A percentile compares a stretch with the other conserved stretches of the same genome.
Evolutionary conservation across 2,113 vertebrate genomes (phyloP).

Genomic region (Nothobranchius furzeri): DNA sequence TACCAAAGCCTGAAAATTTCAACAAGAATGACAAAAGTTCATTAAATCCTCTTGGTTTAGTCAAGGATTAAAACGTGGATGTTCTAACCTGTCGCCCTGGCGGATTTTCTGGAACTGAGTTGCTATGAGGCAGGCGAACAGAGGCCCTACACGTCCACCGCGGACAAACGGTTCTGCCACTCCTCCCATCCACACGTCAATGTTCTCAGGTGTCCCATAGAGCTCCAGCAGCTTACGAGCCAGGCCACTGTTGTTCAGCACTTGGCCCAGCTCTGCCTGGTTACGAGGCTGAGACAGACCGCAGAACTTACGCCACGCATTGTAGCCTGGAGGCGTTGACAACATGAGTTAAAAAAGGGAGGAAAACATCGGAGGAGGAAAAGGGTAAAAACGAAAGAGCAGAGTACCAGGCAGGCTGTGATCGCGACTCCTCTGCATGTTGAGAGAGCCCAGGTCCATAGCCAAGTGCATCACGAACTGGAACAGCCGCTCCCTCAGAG

Average conservation of each 20-base stretch:
- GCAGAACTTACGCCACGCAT: slow-evolving; percentile 76
- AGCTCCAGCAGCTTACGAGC: slow-evolving; percentile 68
- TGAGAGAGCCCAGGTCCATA: slow-evolving; percentile 83
- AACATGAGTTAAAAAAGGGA: not conserved
- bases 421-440: slow-evolving; percentile 84
- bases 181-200: slow-evolving; percentile 80
- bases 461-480: slow-evolving; percentile 68
- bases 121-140: slow-evolving; percentile 79
- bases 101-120: slow-evolving; percentile 75
- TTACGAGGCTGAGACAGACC: slow-evolving; percentile 73
- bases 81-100: slow-evolving; percentile 76
- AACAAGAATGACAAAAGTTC: not conserved
- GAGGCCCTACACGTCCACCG: slow-evolving; percentile 82
- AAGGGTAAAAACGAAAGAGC: not conserved
- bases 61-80: not conserved
- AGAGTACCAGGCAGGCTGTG: slow-evolving; percentile 82
- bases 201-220: slow-evolving; percentile 76
- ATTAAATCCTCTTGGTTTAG: too few species aligned
- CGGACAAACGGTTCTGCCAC: slow-evolving; percentile 78
- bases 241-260: slow-evolving; percentile 66
- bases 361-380: not conserved
- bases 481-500: slow-evolving; percentile 84
- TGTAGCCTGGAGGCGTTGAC: slow-evolving; percentile 73
- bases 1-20: slow-evolving; percentile 73
- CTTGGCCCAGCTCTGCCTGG: slow-evolving; percentile 53